Conservation (phyloP, 2,888 invertebrate genomes). For the Pseudeuparius sepicola region DNA sequence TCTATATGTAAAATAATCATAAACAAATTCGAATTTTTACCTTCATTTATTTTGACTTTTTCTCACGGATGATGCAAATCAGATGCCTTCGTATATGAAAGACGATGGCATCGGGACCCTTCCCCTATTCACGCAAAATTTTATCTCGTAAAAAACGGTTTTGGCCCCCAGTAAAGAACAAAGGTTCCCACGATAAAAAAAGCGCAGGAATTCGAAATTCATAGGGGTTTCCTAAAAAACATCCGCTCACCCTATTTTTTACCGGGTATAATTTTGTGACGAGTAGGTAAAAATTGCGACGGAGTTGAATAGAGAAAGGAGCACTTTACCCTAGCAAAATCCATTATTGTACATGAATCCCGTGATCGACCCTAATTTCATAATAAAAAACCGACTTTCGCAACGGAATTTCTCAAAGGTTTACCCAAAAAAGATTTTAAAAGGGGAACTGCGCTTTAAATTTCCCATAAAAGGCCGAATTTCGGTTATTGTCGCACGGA, state of each 20-base stretch:
- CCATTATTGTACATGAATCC: conserved; percentile 24
- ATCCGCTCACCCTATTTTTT: conserved; percentile 6
- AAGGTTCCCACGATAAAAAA: too few species aligned
- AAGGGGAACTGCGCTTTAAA: conserved; percentile 18
- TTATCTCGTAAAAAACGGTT: conserved; percentile 3
- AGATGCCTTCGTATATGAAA: too few species aligned
- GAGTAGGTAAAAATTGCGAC: conserved; percentile 35
- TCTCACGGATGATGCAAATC: too few species aligned
- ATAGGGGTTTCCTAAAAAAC: not conserved
- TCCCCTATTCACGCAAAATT: too few species aligned
- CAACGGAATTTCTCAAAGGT: conserved; percentile 37
- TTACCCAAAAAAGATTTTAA: conserved; percentile 24
- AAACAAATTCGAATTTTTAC: too few species aligned
- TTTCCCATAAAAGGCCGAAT: too few species aligned
- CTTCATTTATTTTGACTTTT: too few species aligned
- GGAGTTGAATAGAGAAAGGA: too few species aligned
- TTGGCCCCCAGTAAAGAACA: conserved; percentile 3
- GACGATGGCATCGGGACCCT: too few species aligned
- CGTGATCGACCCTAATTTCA: conserved; percentile 31
- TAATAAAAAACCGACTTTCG: conserved; percentile 31
- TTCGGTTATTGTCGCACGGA: too few species aligned
- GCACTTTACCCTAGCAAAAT: conserved; percentile 34
- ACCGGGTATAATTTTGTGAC: conserved; percentile 27
- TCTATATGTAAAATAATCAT: too few species aligned
- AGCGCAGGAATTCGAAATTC: too few species aligned